Percentiles rank a stretch among this genome's conserved stretches.
These are phyloP conservation scores for Ceyx erithaca DNA, from an alignment of 2,797 vertebrate genomes.

Conservation along the genomic window DNA sequence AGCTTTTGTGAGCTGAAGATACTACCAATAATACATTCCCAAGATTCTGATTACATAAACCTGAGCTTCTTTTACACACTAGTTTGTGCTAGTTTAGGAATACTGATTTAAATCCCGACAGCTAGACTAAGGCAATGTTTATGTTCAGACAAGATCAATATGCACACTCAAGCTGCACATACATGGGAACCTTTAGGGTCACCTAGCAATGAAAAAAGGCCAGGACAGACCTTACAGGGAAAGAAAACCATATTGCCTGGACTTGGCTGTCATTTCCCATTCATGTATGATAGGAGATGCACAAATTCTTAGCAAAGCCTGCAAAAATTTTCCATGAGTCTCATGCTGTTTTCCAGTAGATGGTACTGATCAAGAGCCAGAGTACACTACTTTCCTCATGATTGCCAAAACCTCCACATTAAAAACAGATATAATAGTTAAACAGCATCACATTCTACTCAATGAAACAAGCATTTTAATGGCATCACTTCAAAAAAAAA, in stretches of 20 bases:
- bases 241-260: background rate
- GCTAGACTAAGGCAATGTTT: background rate
- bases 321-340: constrained; percentile 53
- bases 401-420: constrained; percentile 54
- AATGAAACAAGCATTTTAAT: constrained; percentile 66
- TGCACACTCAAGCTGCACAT: background rate
- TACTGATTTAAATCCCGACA: background rate
- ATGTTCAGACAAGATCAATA: background rate
- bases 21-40: background rate
- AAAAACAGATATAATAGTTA: constrained; percentile 70
- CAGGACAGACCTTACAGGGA: background rate
- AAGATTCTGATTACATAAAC: constrained; percentile 45
- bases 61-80: background rate
- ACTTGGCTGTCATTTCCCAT: constrained; percentile 34
- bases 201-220: background rate
- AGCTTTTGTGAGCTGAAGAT: constrained; percentile 1
- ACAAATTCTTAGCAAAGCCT: constrained; percentile 58
- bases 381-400: constrained; percentile 65
- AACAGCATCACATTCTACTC: constrained; percentile 68
- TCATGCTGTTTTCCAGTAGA: constrained; percentile 60
- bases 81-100: background rate
- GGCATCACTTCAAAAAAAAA: constrained; percentile 52
- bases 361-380: constrained; percentile 66
- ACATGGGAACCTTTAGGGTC: background rate
- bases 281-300: constrained; percentile 47